phyloP scores from a whole-genome alignment of 2,113 vertebrate species.

The Daphoenositta chrysoptera region DNA sequence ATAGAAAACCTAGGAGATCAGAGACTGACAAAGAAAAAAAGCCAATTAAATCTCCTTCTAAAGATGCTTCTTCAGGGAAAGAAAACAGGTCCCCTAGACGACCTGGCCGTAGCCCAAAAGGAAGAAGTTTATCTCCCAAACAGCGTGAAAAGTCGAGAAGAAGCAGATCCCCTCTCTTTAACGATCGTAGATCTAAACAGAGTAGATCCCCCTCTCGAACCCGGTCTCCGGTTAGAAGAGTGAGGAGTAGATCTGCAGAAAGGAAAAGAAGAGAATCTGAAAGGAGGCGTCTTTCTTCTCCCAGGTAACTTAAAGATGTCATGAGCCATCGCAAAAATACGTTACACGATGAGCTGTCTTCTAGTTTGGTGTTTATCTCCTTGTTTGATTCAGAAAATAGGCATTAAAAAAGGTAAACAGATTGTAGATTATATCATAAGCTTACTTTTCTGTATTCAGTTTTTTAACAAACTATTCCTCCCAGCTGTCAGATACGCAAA shows the following conservation, averaged over 20 bases:
- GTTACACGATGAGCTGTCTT: accelerated
- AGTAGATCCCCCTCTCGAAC: constrained; percentile 86
- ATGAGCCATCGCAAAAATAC: neutral
- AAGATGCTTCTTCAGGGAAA: constrained; percentile 95
- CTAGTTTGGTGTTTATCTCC: neutral
- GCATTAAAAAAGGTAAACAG: neutral
- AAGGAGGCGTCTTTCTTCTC: constrained; percentile 84
- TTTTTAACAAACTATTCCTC: neutral
- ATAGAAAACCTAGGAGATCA: constrained; percentile 79
- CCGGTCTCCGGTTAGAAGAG: constrained; percentile 81
- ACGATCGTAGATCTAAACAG: constrained; percentile 80
- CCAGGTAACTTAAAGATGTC: constrained; percentile 73
- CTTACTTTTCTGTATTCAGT: neutral
- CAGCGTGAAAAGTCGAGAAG: constrained; percentile 77
- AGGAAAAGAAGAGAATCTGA: constrained; percentile 86
- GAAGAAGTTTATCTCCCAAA: constrained; percentile 87
- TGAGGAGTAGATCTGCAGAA: constrained; percentile 88
- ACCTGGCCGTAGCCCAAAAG: constrained; percentile 77
- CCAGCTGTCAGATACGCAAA: neutral
- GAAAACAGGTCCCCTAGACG: constrained; percentile 93
- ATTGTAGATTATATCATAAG: neutral
- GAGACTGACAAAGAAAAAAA: constrained; percentile 88
- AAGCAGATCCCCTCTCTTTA: constrained; percentile 75
- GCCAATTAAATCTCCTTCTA: constrained; percentile 91
- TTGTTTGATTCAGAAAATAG: neutral